Evolutionary conservation across 2,888 invertebrate genomes (phyloP).

Genomic region (Caradrina clavipalpis): DNA sequence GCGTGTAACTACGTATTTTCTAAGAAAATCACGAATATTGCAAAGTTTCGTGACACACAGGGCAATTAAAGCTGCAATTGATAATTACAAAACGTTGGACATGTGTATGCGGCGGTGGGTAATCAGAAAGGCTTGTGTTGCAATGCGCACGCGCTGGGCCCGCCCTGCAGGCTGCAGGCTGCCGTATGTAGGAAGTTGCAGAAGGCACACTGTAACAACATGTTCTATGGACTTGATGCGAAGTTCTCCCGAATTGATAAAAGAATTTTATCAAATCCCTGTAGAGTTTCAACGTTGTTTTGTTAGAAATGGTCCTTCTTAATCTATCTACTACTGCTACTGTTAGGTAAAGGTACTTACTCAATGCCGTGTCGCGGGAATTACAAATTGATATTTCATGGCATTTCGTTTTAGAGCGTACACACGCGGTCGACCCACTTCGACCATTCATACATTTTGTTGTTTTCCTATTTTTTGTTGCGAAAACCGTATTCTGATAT

Average conservation of each 20-base stretch:
- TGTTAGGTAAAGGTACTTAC: conserved; percentile 45
- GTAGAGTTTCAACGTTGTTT: neutral
- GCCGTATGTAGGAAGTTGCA: conserved; percentile 1
- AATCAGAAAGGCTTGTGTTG: conserved; percentile 43
- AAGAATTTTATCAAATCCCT: too few species aligned
- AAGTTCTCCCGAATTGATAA: neutral
- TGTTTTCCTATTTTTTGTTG: conserved; percentile 31
- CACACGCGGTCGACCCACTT: conserved; percentile 39
- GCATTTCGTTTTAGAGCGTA: conserved; percentile 46
- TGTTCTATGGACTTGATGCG: neutral
- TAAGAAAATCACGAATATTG: conserved; percentile 25
- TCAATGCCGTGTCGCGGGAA: conserved; percentile 47
- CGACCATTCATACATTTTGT: conserved; percentile 23
- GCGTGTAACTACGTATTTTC: conserved; percentile 20
- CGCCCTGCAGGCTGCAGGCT: conserved; percentile 17
- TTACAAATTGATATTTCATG: conserved; percentile 60
- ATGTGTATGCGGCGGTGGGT: conserved; percentile 14
- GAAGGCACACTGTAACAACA: conserved; percentile 19
- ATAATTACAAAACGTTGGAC: conserved; percentile 42
- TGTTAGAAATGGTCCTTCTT: conserved; percentile 13
- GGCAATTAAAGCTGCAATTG: conserved; percentile 43
- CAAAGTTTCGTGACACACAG: conserved; percentile 24
- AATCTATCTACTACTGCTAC: neutral
- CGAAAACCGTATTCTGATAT: conserved; percentile 7
- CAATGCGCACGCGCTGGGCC: conserved; percentile 35